Base-by-base conservation (phyloP, 1,140 invertebrate species). In the Hyles euphorbiae region DNA sequence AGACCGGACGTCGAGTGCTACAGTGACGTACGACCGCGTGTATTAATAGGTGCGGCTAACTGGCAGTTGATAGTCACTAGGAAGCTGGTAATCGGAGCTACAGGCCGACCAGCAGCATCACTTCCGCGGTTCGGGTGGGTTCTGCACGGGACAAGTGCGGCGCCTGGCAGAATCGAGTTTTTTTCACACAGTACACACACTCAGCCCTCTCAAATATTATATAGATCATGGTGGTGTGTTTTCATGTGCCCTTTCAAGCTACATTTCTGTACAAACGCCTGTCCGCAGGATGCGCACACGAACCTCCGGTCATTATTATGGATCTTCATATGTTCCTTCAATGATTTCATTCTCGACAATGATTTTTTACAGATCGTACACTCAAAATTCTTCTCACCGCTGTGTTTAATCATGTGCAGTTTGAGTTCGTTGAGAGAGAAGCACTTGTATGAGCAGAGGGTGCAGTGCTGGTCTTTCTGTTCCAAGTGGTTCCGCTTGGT, bases 391-490 rank as follows among this genome's bases (percentile, higher is more conserved):
- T 74, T 83, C 53, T 92, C 93, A 0, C 92, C 92, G 2, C 91
- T 92, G 58, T 94, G 93, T n/a, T 91, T 92, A 7, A 94, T 81
- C 89, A 95, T 94, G 77, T 92, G 91, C 0, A 89, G 82, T 12
- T 82, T 81, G 22, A 92, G 65, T 33, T 84, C 84, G 34, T 80
- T 78, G 22, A 78, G 85, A 0, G 86, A 83, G 56, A 82, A 89
- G 61, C 87, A 89, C 53, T 76, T 83, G 47, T 78, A 74, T 0
- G 72, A 60, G 62, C 87, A 89, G 10, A 74, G 49, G 12, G 72
- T 55, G 55, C 89, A 90, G 45, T 74, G 61, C 44, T 69, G 83
- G 34, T 87, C 83, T 9, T 78, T 68, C 47, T 89, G 85, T 48
- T 90, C 85, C 32, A 89, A 67, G 62, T 87, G 84, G 49, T 87